Evolutionary conservation across 2,888 invertebrate species (phyloP), one percentile per base, ranked within the genome.

Genomic region (Netelia melanura): DNA sequence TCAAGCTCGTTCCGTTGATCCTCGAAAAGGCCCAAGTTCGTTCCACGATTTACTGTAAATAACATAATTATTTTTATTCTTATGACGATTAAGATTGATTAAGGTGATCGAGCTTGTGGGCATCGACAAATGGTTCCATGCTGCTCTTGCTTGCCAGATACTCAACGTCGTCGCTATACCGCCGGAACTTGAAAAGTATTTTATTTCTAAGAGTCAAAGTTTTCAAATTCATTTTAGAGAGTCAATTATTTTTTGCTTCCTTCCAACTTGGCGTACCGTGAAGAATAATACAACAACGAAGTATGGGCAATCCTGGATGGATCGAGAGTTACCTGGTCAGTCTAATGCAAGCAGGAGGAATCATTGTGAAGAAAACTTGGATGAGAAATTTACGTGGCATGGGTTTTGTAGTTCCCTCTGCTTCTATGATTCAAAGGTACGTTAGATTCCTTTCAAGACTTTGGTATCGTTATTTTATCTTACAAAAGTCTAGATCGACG

Each of bases 301-400:
- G 96, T 89, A 94, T 94, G 30, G 96, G 96, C 0, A 95, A 95
- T 92, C 96, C 96, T 0, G 96, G 96, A 1, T 96, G 96, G 96
- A 95, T 96, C 78, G 95, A 96, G 90, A 96, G 95, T 90, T 96
- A 95, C 88, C 92, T 96, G 38, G 94, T 95, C 61, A 96, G 95
- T 70, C 92, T 96, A 8, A 91, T 95, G 1, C 96, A 96, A 90
- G 94, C 95, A 0, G 94, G 95, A 14, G 94, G 94, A 0, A 87
- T 96, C 23, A 90, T 93, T 0, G 94, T 95, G 23, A 91, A 94
- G 58, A 94, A 94, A 11, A 91, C 95, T 9, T 91, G 92, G 2
- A 92, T 90, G 86, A 86, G 83, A n/a, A 86, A 91, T 68, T 89
- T 92, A 5, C 86, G 88, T 0, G 79, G 79, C 8, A 85, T 90